Evolutionary conservation across 2,797 vertebrate species (phyloP).

Genomic region (Diplodus sargus): DNA sequence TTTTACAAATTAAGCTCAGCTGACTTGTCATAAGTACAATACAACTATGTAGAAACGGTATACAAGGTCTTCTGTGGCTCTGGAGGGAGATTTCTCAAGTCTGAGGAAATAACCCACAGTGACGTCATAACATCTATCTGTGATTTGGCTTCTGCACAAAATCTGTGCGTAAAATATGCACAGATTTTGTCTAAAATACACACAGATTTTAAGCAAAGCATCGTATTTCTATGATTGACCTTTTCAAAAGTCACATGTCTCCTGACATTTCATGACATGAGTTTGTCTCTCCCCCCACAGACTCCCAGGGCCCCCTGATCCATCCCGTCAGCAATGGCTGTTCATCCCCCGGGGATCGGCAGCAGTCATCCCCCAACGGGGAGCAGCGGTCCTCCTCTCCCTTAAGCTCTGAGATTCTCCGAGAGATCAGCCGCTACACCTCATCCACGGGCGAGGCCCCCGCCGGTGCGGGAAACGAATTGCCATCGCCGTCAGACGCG

Average conservation of each 20-base stretch:
- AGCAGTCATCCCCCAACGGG: constrained; percentile 84
- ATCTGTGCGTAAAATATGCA: too few species aligned
- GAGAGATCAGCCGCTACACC: constrained; percentile 92
- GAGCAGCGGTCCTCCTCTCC: constrained; percentile 89
- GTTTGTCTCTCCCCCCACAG: constrained; percentile 75
- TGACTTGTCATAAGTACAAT: too few species aligned
- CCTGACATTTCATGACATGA: constrained; percentile 12
- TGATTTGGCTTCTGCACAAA: neutral
- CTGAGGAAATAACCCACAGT: neutral
- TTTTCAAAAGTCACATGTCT: constrained; percentile 27
- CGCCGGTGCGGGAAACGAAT: constrained; percentile 61
- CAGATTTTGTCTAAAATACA: constrained; percentile 1
- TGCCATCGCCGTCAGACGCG: constrained; percentile 47
- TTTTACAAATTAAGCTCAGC: neutral
- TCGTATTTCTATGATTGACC: neutral
- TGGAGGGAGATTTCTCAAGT: neutral
- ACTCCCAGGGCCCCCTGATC: constrained; percentile 81
- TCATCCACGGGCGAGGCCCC: constrained; percentile 84
- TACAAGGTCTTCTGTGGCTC: neutral
- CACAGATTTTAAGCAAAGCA: neutral
- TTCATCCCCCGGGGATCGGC: constrained; percentile 86
- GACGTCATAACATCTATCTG: neutral
- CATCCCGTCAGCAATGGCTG: constrained; percentile 90
- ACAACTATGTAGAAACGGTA: neutral
- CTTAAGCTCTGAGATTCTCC: constrained; percentile 92